Evolutionary conservation across 37 sponge, comb jelly and placozoan genomes (phyloP), one percentile per base, ranked within the genome.

Genomic region (Diacarnus erythraeanus): DNA sequence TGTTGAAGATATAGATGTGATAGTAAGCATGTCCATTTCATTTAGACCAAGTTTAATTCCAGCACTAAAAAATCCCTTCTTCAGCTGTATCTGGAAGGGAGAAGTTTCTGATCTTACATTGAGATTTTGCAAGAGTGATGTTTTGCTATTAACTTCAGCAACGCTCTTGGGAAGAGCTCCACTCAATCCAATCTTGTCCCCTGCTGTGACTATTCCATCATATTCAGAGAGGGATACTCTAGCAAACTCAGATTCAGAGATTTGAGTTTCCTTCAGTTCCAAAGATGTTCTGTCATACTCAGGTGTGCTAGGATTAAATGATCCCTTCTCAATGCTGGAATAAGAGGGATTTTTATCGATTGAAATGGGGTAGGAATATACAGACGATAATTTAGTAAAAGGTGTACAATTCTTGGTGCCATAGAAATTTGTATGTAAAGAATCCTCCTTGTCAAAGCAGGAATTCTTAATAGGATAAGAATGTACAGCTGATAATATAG

Each of bases 61-160:
- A 20, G 89, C 57, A 6, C 87, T 83, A 57, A 82, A 57, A 23
- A 89, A 58, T 12, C 90, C 87, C 36, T 86, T 94, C 1, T 4
- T 72, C 18, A 89, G 71, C 42, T 83, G 80, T 58, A 94, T 80
- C 61, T 89, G 80, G 80, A 90, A 94, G 34, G 91, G 90, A 30
- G 69, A 78, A 35, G 35, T 44, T 41, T 83, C 74, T 22, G 39
- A 8, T 38, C 84, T 67, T 38, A 25, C 22, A 15, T 69, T 47
- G 20, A 70, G 84, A 69, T 76, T 59, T 60, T 60, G 23, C 4
- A 26, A 26, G 3, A 5, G 26, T 60, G 61, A 25, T 25, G 4
- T 60, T 17, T 6, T 25, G 23, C 47, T 57, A 20, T 33, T 42
- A 8, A n/a, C 43, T 37, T n/a, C 2, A 21, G 36, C 5, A 9